Conservation (phyloP, 2,797 vertebrate genomes). For the Parambassis ranga region DNA sequence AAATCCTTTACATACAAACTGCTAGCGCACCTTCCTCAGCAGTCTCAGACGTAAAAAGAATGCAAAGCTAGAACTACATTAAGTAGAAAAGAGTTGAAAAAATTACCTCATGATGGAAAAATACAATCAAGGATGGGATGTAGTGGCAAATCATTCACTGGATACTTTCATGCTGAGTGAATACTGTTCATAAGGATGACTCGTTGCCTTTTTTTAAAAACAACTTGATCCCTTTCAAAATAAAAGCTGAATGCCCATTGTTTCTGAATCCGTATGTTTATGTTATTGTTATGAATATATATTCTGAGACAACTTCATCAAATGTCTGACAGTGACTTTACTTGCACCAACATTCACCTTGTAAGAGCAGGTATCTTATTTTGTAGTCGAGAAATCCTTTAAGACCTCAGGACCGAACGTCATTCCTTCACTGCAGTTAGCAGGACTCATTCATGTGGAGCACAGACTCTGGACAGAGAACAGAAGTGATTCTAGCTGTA, state of each 20-base stretch:
- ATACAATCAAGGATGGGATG: slow-evolving; percentile 71
- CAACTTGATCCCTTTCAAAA: slow-evolving; percentile 27
- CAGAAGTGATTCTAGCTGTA: slow-evolving; percentile 3
- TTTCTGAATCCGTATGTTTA: neutral
- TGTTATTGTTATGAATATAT: slow-evolving; percentile 14
- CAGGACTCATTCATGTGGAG: slow-evolving; percentile 13
- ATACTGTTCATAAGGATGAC: slow-evolving; percentile 33
- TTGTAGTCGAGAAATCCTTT: slow-evolving; percentile 15
- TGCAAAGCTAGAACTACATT: slow-evolving; percentile 68
- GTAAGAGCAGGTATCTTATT: slow-evolving; percentile 35
- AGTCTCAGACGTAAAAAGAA: slow-evolving; percentile 59
- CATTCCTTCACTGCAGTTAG: slow-evolving; percentile 18
- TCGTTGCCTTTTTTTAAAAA: slow-evolving; percentile 5
- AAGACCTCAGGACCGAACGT: slow-evolving; percentile 19
- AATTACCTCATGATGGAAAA: slow-evolving; percentile 60
- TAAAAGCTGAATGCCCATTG: slow-evolving; percentile 15
- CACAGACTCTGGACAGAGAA: slow-evolving; percentile 20
- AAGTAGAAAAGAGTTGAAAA: slow-evolving; percentile 65
- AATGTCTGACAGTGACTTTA: slow-evolving; percentile 25
- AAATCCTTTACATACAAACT: slow-evolving; percentile 66
- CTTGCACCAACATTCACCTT: slow-evolving; percentile 41
- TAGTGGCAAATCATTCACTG: slow-evolving; percentile 48
- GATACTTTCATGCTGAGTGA: slow-evolving; percentile 46
- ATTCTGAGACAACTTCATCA: slow-evolving; percentile 21
- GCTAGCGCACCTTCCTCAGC: slow-evolving; percentile 53